These are phyloP conservation scores for Falco berigora DNA, from an alignment of 2,797 vertebrate genomes.

Conservation along the genomic window DNA sequence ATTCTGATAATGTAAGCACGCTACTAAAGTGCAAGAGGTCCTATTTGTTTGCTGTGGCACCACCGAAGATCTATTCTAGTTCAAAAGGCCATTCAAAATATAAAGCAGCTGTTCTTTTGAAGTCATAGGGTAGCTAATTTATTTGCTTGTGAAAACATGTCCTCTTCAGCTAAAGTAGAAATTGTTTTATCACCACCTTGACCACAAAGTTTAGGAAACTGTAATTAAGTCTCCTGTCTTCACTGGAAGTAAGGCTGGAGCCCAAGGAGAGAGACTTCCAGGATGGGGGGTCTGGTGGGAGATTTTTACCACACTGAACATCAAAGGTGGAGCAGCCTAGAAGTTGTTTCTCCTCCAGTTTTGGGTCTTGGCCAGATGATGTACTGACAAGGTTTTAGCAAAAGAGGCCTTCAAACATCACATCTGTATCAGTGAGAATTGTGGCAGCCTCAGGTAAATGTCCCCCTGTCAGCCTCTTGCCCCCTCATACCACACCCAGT, in stretches of 20 bases:
- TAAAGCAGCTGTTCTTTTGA: background rate
- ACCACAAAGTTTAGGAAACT: background rate
- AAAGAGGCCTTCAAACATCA: background rate
- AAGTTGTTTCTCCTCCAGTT: background rate
- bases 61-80: background rate
- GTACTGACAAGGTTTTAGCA: background rate
- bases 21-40: background rate
- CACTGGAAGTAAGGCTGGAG: background rate
- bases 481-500: background rate
- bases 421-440: background rate
- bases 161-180: background rate
- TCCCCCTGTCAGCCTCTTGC: background rate
- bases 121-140: background rate
- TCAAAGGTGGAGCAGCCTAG: background rate
- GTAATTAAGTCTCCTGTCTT: background rate
- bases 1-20: background rate
- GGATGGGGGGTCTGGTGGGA: background rate
- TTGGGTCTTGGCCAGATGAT: background rate
- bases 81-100: background rate
- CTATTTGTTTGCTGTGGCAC: background rate
- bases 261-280: background rate
- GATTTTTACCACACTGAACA: background rate
- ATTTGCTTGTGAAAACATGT: background rate
- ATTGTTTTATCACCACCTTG: background rate
- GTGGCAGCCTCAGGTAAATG: background rate